Conservation (phyloP, 2,797 vertebrate genomes). For the Crocidura indochinensis region DNA sequence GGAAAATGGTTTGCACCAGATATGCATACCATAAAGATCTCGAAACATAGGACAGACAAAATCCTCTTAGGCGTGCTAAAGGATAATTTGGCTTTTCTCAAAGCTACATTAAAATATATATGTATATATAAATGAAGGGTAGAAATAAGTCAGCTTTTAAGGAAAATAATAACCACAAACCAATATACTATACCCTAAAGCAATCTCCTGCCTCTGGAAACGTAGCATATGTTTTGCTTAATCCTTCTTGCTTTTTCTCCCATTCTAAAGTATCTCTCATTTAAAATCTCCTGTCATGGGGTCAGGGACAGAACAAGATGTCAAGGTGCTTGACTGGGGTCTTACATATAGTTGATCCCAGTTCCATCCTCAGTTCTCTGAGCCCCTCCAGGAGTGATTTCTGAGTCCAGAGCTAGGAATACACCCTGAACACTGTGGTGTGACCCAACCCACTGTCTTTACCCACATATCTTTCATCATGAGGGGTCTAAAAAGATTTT, state of each 20-base stretch:
- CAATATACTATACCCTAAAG: constrained; percentile 64
- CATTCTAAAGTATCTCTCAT: constrained; percentile 83
- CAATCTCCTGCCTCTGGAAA: constrained; percentile 28
- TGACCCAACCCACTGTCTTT: too few relatives aligned
- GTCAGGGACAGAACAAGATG: too few relatives aligned
- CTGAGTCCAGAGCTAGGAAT: too few relatives aligned
- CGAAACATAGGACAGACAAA: constrained; percentile 66
- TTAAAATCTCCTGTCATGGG: constrained; percentile 85
- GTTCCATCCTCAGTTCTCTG: too few relatives aligned
- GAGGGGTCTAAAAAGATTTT: constrained; percentile 85
- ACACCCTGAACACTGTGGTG: too few relatives aligned
- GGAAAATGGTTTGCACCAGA: constrained; percentile 80
- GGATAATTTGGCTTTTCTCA: constrained; percentile 69
- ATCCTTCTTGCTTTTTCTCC: constrained; percentile 37
- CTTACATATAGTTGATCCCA: too few relatives aligned
- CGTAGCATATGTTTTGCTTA: constrained; percentile 70
- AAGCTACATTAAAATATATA: constrained; percentile 51
- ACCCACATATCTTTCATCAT: constrained; percentile 14
- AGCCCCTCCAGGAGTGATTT: too few relatives aligned
- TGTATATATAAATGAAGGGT: constrained; percentile 54
- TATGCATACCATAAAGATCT: constrained; percentile 72
- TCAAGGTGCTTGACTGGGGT: too few relatives aligned
- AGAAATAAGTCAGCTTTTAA: constrained; percentile 78
- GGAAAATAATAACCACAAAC: constrained; percentile 35
- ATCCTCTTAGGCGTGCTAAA: constrained; percentile 65